Evolutionary conservation across 1,140 invertebrate species (phyloP).

Genomic region (Euwallacea similis): DNA sequence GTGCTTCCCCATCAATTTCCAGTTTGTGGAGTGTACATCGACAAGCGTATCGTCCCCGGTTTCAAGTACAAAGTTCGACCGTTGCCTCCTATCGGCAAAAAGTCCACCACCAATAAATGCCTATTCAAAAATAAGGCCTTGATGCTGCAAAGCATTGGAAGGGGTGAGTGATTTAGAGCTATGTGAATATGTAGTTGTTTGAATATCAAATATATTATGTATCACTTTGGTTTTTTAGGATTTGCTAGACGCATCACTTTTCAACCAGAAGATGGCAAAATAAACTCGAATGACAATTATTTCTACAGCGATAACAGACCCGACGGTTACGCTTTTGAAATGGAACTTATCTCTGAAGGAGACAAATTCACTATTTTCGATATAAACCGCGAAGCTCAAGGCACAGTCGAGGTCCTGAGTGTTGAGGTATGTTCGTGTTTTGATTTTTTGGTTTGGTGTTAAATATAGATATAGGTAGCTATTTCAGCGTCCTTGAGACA

Average conservation of each 20-base stretch:
- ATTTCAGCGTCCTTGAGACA: slow-evolving; percentile 18
- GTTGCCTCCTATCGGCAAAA: slow-evolving; percentile 53
- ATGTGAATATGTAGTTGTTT: not conserved
- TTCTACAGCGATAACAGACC: slow-evolving; percentile 78
- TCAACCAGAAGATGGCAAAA: slow-evolving; percentile 61
- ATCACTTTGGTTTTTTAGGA: slow-evolving; percentile 44
- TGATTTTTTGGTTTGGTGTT: slow-evolving; percentile 3
- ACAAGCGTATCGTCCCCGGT: slow-evolving; percentile 69
- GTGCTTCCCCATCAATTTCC: slow-evolving; percentile 67
- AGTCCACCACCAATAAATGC: slow-evolving; percentile 49
- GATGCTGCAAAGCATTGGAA: slow-evolving; percentile 68
- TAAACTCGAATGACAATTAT: slow-evolving; percentile 71
- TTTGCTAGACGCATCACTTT: slow-evolving; percentile 76
- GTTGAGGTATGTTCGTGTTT: slow-evolving; percentile 59
- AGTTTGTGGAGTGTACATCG: slow-evolving; percentile 73
- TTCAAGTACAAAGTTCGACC: slow-evolving; percentile 75
- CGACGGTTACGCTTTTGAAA: slow-evolving; percentile 72
- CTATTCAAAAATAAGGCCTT: slow-evolving; percentile 66
- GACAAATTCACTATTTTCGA: slow-evolving; percentile 73
- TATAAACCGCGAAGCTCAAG: slow-evolving; percentile 63
- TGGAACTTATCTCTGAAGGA: slow-evolving; percentile 68
- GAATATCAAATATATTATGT: not conserved
- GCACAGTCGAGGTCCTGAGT: slow-evolving; percentile 64
- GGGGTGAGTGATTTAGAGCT: slow-evolving; percentile 50
- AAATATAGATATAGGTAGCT: not conserved